phyloP scores from a whole-genome alignment of 2,888 invertebrate species.

The Pomacea canaliculata region DNA sequence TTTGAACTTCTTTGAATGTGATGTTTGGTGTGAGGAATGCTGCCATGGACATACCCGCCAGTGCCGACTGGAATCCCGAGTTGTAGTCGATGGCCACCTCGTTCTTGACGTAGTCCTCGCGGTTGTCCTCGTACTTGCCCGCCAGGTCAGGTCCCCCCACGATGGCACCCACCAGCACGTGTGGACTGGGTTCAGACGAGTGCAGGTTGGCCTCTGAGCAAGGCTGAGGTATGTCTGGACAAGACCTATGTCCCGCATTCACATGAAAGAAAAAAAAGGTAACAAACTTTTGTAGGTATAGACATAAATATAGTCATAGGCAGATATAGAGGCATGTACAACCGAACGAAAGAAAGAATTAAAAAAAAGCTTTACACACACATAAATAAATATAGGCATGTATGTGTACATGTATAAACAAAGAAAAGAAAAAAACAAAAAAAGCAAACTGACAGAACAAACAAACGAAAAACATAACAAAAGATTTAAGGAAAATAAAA shows the following conservation, averaged over 20 bases:
- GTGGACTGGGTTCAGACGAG: conserved; percentile 42
- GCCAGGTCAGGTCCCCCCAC: conserved; percentile 55
- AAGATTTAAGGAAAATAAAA: too few relatives aligned
- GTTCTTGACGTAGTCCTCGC: conserved; percentile 54
- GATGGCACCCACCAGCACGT: conserved; percentile 51
- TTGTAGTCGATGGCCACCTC: conserved; percentile 64
- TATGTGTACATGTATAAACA: too few relatives aligned
- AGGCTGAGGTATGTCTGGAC: conserved; percentile 34
- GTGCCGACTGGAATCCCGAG: conserved; percentile 59
- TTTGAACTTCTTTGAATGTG: too few relatives aligned
- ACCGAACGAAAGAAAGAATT: too few relatives aligned
- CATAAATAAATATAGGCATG: too few relatives aligned
- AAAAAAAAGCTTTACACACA: too few relatives aligned
- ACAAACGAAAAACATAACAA: too few relatives aligned
- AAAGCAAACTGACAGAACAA: too few relatives aligned
- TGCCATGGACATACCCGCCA: conserved; percentile 49
- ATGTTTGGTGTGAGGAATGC: too few relatives aligned
- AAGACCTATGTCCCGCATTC: conserved; percentile 31
- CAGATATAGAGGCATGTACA: too few relatives aligned
- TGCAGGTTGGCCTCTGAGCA: conserved; percentile 36
- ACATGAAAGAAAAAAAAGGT: too few relatives aligned
- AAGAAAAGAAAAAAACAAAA: too few relatives aligned
- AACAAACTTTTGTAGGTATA: conserved; percentile 28
- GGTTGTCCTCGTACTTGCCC: conserved; percentile 51
- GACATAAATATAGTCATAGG: background rate